Evolutionary conservation across 2,888 invertebrate genomes (phyloP), one percentile per base, ranked within the genome.

Genomic region (Lasioglossum vierecki): DNA sequence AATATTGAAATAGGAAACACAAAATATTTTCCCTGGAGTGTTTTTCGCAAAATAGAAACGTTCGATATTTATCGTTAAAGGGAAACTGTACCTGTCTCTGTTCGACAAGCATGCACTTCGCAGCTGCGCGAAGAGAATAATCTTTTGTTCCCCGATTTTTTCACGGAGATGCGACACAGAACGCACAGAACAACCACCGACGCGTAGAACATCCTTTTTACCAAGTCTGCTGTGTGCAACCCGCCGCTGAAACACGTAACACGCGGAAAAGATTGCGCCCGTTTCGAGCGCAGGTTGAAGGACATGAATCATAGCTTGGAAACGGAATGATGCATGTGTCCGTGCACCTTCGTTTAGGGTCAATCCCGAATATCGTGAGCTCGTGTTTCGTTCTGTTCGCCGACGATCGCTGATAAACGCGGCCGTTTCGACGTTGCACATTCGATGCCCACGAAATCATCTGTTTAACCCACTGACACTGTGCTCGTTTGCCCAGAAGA

Each of bases 321-420:
- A 71, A 60, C 46, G 18, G 30, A 57, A 49, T 77, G 81, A 76
- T 76, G 5, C 66, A 83, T 80, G 68, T 1, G 13, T 15, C 60
- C 66, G 39, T 30, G 22, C 8, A 44, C 66, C 66, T 53, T 57
- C 57, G 57, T n/a, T 57, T 15, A 26, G 26, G 35, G 71, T 49
- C 41, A 18, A 39, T 35, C 15, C 18, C 30, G 41, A n/a, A 49
- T 80, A 39, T 30, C 26, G 8, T 79, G 26, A 63, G 11, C 39
- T 22, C n/a, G 57, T n/a, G n/a, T 57, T 57, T 57, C 57, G 57
- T 57, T 57, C 57, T 26, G 49, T 57, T 44, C 15, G 15, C 35
- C 72, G 39, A 5, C 1, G 35, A 18, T 39, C 5, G 72, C 44
- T 18, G n/a, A 75, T 80, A 76, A 63, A 81, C 44, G 15, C 53